Evolutionary conservation across 2,797 vertebrate genomes (phyloP).

Genomic region (Apogon talboti): DNA sequence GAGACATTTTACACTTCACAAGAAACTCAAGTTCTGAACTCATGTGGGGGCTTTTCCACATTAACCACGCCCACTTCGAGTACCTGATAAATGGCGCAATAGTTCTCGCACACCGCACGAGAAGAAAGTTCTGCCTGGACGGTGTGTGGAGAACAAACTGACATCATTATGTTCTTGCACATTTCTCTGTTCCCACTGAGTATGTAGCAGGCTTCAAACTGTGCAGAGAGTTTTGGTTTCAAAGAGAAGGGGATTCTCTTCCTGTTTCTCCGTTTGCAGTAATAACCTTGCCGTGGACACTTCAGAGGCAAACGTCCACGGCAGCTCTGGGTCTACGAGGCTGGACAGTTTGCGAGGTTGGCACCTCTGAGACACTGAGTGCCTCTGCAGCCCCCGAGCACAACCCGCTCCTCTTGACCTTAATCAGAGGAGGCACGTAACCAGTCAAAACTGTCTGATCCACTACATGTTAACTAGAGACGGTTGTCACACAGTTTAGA

Average conservation of each 20-base stretch:
- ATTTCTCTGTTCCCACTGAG: too few species aligned
- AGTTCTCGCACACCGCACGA: too few species aligned
- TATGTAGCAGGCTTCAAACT: too few species aligned
- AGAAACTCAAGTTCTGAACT: too few species aligned
- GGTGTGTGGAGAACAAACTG: too few species aligned
- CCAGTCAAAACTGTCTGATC: slow-evolving; percentile 48
- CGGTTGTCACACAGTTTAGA: slow-evolving; percentile 16
- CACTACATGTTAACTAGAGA: slow-evolving; percentile 24
- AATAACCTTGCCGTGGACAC: background rate
- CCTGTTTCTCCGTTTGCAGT: background rate
- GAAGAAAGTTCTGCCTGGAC: too few species aligned
- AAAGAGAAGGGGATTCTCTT: background rate
- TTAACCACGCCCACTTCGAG: too few species aligned
- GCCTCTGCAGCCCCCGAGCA: slow-evolving; percentile 30
- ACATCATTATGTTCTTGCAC: too few species aligned
- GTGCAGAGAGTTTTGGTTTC: too few species aligned
- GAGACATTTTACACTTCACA: too few species aligned
- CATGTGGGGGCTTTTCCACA: too few species aligned
- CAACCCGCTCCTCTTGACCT: slow-evolving; percentile 36
- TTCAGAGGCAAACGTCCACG: background rate
- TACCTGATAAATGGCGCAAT: too few species aligned
- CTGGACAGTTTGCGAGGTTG: slow-evolving; percentile 17
- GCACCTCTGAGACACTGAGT: slow-evolving; percentile 20
- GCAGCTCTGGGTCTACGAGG: background rate
- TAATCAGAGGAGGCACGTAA: slow-evolving; percentile 60